Evolutionary conservation across 2,888 invertebrate species (phyloP), one percentile per base, ranked within the genome.

Genomic region (Polylopha cassiicola): DNA sequence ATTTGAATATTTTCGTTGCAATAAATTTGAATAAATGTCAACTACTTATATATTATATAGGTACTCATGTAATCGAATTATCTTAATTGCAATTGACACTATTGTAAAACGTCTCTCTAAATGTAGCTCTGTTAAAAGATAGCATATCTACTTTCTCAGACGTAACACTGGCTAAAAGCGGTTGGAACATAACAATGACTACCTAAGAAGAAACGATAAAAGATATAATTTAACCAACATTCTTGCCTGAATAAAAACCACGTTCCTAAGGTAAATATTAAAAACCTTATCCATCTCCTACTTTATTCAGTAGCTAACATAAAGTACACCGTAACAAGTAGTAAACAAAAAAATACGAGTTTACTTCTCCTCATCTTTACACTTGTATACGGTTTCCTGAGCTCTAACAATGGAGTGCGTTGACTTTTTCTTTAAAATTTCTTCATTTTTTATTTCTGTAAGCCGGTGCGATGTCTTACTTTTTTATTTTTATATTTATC

Each of bases 401-500:
- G 31, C 26, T 52, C 47, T 55, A 61, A 69, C 66, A 73, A 70
- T 61, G 54, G 52, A 59, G 66, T 63, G 45, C 63, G 59, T 64
- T 68, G 68, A 68, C 67, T 69, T 64, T 57, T 60, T 49, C 47
- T 45, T 46, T 49, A 24, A 46, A 53, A 47, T 47, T 50, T 56
- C 51, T 51, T 51, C 36, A 48, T 66, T 65, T 56, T 55, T 55
- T 54, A 55, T 54, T 55, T 51, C 38, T 54, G 44, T 50, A 54
- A 51, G 51, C 48, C 51, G 46, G 48, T 47, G 45, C 30, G 45
- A 44, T 47, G 50, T 48, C 37, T 46, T 50, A 51, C 58, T 68
- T 61, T 63, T 53, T 53, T 63, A 51, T 61, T 65, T 64, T 61
- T 60, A 60, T 60, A 63, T 73, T 72, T 74, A 66, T 73, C 61